Conservation (phyloP, 2,113 vertebrate species). For the Trichomycterus rosablanca region DNA sequence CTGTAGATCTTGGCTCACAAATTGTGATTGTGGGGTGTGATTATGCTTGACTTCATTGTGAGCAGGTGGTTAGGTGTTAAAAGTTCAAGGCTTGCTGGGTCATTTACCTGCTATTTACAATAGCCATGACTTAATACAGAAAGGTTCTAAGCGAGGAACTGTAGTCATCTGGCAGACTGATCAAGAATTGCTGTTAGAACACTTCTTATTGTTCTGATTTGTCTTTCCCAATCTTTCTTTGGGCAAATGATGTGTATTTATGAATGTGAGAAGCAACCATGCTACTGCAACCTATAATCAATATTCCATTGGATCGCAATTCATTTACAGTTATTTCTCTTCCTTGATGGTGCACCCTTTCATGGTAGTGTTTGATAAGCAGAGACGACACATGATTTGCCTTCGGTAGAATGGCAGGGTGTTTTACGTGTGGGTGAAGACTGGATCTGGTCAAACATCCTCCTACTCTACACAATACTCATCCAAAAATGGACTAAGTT, state of each 20-base stretch:
- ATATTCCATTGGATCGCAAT: constrained; percentile 19
- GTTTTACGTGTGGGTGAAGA: constrained; percentile 5
- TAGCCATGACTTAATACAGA: background rate
- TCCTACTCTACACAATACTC: constrained; percentile 22
- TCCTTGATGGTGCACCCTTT: constrained; percentile 25
- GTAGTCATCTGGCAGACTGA: no score
- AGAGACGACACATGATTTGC: background rate
- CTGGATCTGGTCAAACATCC: constrained; percentile 12
- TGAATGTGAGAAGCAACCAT: constrained; percentile 17
- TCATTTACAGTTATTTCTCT: constrained; percentile 22
- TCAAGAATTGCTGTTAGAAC: constrained; percentile 2
- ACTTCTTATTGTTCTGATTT: constrained; percentile 18
- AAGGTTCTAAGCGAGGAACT: background rate
- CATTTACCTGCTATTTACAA: no score
- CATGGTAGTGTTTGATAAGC: constrained; percentile 6
- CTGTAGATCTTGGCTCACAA: no score
- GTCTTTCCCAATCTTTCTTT: constrained; percentile 12
- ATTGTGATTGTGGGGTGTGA: no score
- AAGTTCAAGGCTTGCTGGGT: no score
- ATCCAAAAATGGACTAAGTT: background rate
- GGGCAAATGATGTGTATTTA: constrained; percentile 14
- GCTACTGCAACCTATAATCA: constrained; percentile 13
- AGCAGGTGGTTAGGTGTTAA: no score
- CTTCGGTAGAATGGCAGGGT: constrained; percentile 17
- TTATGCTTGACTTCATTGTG: background rate